Evolutionary conservation across 2,113 vertebrate species (phyloP).

Genomic region (Rhombomys opimus): DNA sequence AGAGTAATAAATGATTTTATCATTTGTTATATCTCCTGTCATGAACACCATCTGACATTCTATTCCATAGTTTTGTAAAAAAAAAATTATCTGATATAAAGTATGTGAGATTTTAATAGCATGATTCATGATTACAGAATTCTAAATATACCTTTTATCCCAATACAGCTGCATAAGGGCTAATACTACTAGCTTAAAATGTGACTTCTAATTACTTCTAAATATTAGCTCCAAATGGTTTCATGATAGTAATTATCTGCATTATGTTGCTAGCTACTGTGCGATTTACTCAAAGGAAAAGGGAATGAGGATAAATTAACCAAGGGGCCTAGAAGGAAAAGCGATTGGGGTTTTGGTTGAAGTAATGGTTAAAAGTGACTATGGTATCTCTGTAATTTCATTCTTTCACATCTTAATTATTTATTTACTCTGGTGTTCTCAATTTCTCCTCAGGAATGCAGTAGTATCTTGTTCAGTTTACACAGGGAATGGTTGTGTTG

Average conservation of each 20-base stretch:
- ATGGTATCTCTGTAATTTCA: not conserved
- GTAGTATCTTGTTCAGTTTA: not conserved
- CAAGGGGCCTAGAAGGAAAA: not conserved
- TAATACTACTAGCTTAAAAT: slow-evolving; percentile 49
- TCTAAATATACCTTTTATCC: slow-evolving; percentile 37
- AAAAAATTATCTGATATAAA: not conserved
- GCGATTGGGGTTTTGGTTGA: not conserved
- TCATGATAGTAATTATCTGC: not conserved
- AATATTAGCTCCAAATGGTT: slow-evolving; percentile 34
- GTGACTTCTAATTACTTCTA: slow-evolving; percentile 53
- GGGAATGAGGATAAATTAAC: not conserved
- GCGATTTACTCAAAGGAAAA: slow-evolving; percentile 8
- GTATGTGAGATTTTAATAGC: not conserved
- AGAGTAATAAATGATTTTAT: slow-evolving; percentile 48
- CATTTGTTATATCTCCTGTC: slow-evolving; percentile 1
- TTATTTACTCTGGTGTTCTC: not conserved
- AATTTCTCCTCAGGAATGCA: not conserved
- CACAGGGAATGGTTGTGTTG: not conserved
- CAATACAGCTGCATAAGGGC: slow-evolving; percentile 28
- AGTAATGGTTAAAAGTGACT: not conserved
- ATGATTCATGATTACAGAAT: slow-evolving; percentile 47
- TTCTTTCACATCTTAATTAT: not conserved
- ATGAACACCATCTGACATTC: not conserved
- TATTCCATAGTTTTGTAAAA: slow-evolving; percentile 13
- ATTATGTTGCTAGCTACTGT: slow-evolving; percentile 32